Evolutionary conservation across 2,888 invertebrate genomes (phyloP), one percentile per base, ranked within the genome.

Genomic region (Plemyria rubiginata): DNA sequence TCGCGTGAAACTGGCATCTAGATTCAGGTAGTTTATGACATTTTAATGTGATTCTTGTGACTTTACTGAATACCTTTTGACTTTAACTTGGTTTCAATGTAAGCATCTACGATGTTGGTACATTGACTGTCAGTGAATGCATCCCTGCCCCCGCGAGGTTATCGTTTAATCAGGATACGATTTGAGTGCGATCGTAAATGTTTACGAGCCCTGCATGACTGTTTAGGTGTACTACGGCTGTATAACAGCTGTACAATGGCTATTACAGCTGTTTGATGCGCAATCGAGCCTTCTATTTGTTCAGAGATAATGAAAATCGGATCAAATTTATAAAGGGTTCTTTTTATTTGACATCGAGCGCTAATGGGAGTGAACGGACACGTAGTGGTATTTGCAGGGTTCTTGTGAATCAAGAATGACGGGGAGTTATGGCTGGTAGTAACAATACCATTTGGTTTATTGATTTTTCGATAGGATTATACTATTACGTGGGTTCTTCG

Each of bases 91-190:
- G 22, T 22, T 22, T 22, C 1, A 22, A 22, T 22, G 3, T 3
- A 1, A 22, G 22, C n/a, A n/a, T n/a, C n/a, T n/a, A 22, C 3
- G 1, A 6, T 32, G 32, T 6, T 32, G 7, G 8, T 5, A 32
- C 32, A 32, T 32, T 12, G 46, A 28, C 16, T 46, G 12, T 12
- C 8, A 46, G 40, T 38, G 22, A 56, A 5, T 55, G 28, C 55
- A 49, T 11, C 48, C 40, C 55, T 40, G 55, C 11, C 38, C 40
- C 55, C 55, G 48, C 32, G 32, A 68, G 58, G 66, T 66, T 66
- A 67, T 70, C 68, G 71, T 68, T 73, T 75, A 75, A 76, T 75
- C 71, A 66, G 68, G 68, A 71, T 74, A 71, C 73, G 60, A 69
- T 75, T 70, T 66, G 67, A 71, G 69, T 68, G 65, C 63, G 60